A percentile compares a stretch with the other conserved stretches of the same genome.
phyloP scores from a whole-genome alignment of 2,888 invertebrate genomes.

The Dolomedes plantarius region DNA sequence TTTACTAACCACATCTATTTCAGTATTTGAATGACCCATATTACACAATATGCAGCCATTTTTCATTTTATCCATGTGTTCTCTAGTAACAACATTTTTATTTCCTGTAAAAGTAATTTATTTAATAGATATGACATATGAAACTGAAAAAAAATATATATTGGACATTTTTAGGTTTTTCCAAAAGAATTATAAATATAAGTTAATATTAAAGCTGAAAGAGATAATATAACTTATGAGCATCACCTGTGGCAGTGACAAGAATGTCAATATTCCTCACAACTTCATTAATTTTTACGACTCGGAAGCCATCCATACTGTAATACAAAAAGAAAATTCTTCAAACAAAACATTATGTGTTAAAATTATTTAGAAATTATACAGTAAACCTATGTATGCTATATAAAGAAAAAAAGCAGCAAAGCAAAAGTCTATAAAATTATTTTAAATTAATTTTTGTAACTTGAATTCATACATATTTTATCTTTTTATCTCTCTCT shows the following conservation, averaged over 20 bases:
- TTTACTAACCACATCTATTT: constrained; percentile 90
- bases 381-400: too few relatives aligned
- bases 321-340: constrained; percentile 15
- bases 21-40: constrained; percentile 98
- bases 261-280: constrained; percentile 94
- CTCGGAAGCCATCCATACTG: constrained; percentile 97
- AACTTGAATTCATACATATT: too few relatives aligned
- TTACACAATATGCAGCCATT: constrained; percentile 96
- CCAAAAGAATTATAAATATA: too few relatives aligned
- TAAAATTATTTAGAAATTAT: too few relatives aligned
- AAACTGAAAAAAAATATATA: not conserved
- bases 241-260: constrained; percentile 90
- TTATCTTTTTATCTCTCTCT: too few relatives aligned
- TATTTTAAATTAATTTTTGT: too few relatives aligned
- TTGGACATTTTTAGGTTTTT: not conserved
- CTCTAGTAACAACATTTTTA: constrained; percentile 95
- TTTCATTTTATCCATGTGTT: constrained; percentile 97
- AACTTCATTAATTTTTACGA: constrained; percentile 95
- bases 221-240: not conserved
- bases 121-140: too few relatives aligned
- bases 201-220: not conserved
- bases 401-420: too few relatives aligned
- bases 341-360: not conserved
- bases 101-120: constrained; percentile 80
- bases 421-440: too few relatives aligned